Percentiles rank a stretch among this genome's conserved stretches.
phyloP scores from a whole-genome alignment of 2,797 vertebrate genomes.

The Gadopsis marmoratus region DNA sequence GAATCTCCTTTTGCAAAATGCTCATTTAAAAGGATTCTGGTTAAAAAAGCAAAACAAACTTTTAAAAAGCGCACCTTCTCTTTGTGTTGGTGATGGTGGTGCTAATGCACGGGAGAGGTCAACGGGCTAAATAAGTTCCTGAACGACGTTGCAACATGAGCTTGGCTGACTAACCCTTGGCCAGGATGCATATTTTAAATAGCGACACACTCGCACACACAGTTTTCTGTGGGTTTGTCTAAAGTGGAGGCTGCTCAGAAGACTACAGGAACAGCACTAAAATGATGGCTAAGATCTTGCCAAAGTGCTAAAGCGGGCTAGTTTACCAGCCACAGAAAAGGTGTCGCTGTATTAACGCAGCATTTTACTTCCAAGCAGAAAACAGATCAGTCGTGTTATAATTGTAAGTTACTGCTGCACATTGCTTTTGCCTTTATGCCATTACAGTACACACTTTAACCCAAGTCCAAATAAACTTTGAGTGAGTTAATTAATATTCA shows the following conservation, averaged over 20 bases:
- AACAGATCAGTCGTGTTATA: not conserved
- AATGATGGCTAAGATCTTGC: not conserved
- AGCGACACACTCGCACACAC: not conserved
- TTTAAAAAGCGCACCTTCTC: not conserved
- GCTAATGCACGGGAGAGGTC: rapidly evolving
- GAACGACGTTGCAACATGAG: constrained; percentile 37
- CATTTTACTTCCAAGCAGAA: not conserved
- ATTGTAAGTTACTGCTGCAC: not conserved
- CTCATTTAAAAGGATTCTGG: not conserved
- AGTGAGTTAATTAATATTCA: constrained; percentile 25
- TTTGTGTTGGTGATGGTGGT: not conserved
- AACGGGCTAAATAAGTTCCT: not conserved
- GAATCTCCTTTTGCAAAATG: not conserved
- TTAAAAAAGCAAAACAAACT: not conserved
- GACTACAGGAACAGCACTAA: not conserved
- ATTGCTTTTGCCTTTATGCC: not conserved
- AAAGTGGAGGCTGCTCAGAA: not conserved
- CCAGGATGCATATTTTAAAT: constrained; percentile 36
- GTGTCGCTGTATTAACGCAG: not conserved
- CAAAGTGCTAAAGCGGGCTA: not conserved
- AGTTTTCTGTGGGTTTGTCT: not conserved
- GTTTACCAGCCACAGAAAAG: constrained; percentile 2
- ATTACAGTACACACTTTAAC: not conserved
- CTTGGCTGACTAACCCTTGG: not conserved
- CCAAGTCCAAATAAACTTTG: not conserved